A percentile compares a stretch with the other conserved stretches of the same genome.
phyloP scores from a whole-genome alignment of 2,113 vertebrate species.

The Tyto alba region DNA sequence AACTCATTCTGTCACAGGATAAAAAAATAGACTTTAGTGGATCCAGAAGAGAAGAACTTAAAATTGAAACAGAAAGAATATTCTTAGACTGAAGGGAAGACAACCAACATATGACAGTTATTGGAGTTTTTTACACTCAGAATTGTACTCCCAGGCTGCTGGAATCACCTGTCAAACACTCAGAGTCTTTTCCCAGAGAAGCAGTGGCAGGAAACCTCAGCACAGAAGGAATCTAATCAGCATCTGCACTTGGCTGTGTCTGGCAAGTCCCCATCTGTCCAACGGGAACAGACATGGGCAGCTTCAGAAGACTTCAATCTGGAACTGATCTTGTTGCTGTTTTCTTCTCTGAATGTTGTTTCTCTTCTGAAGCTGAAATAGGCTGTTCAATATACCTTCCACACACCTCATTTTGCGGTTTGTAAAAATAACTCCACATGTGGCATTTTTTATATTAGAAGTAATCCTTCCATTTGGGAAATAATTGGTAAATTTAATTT shows the following conservation, averaged over 20 bases:
- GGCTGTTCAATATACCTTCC: neutral
- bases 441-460: neutral
- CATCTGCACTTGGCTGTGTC: neutral
- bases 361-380: neutral
- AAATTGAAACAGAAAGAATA: neutral
- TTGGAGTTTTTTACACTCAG: neutral
- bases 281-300: too few relatives aligned
- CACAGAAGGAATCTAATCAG: neutral
- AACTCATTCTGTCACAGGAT: neutral
- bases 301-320: neutral
- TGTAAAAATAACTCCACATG: neutral
- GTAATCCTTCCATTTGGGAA: neutral
- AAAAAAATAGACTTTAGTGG: neutral
- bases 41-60: neutral
- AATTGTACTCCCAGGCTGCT: neutral
- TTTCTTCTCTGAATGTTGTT: neutral
- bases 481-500: slow-evolving; percentile 37
- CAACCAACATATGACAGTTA: neutral
- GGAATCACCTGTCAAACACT: neutral
- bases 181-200: neutral
- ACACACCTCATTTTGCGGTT: neutral
- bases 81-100: neutral
- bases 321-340: neutral
- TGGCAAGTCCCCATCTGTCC: neutral
- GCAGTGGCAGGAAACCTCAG: neutral